Conservation (phyloP, 2,797 vertebrate species). For the Hephaestus fuliginosus region DNA sequence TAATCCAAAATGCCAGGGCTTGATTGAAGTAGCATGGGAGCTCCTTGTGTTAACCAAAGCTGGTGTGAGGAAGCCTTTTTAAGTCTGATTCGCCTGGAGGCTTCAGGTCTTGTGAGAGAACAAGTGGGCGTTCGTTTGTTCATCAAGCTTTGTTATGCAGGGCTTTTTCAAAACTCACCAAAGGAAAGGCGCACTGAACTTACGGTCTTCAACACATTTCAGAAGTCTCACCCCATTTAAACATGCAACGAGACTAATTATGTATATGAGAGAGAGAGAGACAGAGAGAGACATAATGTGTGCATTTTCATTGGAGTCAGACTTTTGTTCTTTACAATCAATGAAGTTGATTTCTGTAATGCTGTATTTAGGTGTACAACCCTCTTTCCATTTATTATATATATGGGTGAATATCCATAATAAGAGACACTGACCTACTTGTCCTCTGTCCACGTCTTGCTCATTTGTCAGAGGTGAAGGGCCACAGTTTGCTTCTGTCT, state of each 20-base stretch:
- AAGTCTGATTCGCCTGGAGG: constrained; percentile 71
- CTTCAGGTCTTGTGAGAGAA: constrained; percentile 70
- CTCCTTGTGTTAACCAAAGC: constrained; percentile 67
- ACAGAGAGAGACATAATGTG: constrained; percentile 2
- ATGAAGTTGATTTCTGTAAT: constrained; percentile 19
- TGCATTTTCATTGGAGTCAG: constrained; percentile 25
- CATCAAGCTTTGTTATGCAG: constrained; percentile 69
- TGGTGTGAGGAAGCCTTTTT: constrained; percentile 69
- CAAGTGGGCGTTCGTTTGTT: constrained; percentile 78
- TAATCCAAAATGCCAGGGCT: constrained; percentile 66
- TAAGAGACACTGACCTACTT: neutral
- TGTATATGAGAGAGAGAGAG: constrained; percentile 29
- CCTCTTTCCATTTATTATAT: neutral
- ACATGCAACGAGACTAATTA: constrained; percentile 63
- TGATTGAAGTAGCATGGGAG: constrained; percentile 70
- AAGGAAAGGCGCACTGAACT: constrained; percentile 69
- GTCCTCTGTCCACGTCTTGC: neutral
- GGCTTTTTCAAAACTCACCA: constrained; percentile 52
- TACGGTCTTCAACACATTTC: constrained; percentile 73
- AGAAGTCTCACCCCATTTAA: constrained; percentile 75
- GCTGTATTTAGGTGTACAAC: neutral
- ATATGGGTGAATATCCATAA: neutral
- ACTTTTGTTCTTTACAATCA: constrained; percentile 29
- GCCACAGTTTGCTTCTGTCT: neutral
- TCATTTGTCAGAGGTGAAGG: neutral